A percentile compares a stretch with the other conserved stretches of the same genome.
Conservation (phyloP, 2,797 vertebrate species). For the Chromobotia macracanthus region DNA sequence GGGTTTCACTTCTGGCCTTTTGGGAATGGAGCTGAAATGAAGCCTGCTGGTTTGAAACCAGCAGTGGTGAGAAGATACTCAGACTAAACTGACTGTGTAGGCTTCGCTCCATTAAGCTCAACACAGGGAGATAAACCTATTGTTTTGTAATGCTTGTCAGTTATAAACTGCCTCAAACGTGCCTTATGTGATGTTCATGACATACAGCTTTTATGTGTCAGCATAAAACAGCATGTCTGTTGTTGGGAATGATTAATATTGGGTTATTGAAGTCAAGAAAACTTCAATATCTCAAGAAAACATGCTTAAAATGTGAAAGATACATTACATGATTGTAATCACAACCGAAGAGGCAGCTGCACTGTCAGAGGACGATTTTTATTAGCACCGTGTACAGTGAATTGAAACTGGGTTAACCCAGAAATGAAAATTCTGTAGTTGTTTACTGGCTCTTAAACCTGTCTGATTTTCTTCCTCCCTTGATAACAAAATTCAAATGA, state of each 20-base stretch:
- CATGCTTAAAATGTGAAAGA: not conserved
- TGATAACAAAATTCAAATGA: not conserved
- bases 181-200: not conserved
- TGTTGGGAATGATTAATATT: not conserved
- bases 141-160: conserved; percentile 8
- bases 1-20: conserved; percentile 17
- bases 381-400: not conserved
- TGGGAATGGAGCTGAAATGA: not conserved
- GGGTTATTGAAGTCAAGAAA: not conserved
- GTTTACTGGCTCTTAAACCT: not conserved
- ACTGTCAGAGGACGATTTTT: not conserved
- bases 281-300: not conserved
- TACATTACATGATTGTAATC: no score
- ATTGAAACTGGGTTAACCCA: not conserved
- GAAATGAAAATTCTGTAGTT: not conserved
- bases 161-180: conserved; percentile 33
- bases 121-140: conserved; percentile 28
- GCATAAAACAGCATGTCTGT: not conserved
- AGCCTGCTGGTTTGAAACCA: not conserved
- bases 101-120: not conserved
- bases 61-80: not conserved
- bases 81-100: not conserved
- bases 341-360: not conserved
- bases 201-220: conserved; percentile 1
- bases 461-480: not conserved